Evolutionary conservation across 2,113 vertebrate species (phyloP).

Genomic region (Galeopterus variegatus): DNA sequence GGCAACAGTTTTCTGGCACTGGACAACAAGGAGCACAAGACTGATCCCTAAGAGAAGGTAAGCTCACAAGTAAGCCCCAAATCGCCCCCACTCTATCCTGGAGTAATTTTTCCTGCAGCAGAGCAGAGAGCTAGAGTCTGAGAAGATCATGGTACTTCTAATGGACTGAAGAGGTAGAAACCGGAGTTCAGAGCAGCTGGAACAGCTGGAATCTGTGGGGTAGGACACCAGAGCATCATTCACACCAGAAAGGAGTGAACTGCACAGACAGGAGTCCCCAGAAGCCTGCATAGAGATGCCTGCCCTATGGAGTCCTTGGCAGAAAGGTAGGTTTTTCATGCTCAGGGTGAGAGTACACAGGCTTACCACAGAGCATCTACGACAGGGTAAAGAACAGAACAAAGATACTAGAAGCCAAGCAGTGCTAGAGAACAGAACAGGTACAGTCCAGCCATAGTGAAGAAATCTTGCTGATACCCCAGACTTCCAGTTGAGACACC

Average conservation of each 20-base stretch:
- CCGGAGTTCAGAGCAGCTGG: background rate
- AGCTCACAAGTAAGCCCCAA: background rate
- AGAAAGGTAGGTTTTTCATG: background rate
- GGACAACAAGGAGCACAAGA: conserved; percentile 14
- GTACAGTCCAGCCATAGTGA: background rate
- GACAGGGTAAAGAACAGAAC: background rate
- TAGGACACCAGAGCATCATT: background rate
- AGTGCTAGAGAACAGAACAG: background rate
- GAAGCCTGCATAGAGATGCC: background rate
- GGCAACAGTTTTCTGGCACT: background rate
- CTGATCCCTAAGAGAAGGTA: background rate
- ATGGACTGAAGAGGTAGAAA: background rate
- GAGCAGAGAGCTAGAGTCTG: background rate
- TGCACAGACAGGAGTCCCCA: background rate
- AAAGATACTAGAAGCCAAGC: background rate
- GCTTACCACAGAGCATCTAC: background rate
- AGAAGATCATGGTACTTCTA: background rate
- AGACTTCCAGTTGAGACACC: background rate
- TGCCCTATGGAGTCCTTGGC: background rate
- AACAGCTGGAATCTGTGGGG: background rate
- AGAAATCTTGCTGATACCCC: background rate
- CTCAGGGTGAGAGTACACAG: background rate
- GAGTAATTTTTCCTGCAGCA: background rate
- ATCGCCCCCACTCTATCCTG: background rate
- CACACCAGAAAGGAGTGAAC: background rate